Percentiles rank a stretch among this genome's conserved stretches.
phyloP scores from a whole-genome alignment of 2,113 vertebrate species.

The Setophaga kirtlandii region DNA sequence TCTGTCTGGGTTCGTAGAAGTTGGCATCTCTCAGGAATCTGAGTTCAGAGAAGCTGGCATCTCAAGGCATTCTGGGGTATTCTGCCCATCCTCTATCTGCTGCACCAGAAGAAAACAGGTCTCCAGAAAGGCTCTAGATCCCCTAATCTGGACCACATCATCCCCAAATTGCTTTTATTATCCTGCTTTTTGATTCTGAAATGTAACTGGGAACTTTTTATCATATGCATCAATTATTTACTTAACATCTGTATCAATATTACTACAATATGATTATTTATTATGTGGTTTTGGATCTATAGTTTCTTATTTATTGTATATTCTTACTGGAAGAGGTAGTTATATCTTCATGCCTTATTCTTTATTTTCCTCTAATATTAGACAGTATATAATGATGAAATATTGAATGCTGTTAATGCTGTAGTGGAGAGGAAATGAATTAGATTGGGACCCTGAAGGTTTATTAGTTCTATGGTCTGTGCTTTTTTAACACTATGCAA shows the following conservation, averaged over 20 bases:
- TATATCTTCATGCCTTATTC: background rate
- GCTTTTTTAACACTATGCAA: constrained; percentile 26
- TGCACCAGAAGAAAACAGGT: background rate
- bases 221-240: background rate
- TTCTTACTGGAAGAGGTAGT: background rate
- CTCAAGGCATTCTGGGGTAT: background rate
- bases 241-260: background rate
- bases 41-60: background rate
- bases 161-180: background rate
- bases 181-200: background rate
- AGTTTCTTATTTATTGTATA: background rate
- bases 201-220: background rate
- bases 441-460: background rate
- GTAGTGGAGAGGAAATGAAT: background rate
- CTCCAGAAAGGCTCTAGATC: background rate
- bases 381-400: background rate
- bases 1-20: background rate
- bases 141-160: background rate
- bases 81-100: background rate
- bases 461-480: constrained; percentile 24
- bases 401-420: background rate
- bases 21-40: background rate
- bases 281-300: background rate
- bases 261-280: background rate
- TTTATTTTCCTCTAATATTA: background rate